Base-by-base conservation (phyloP, 2,113 vertebrate genomes). In the Archocentrus centrarchus region DNA sequence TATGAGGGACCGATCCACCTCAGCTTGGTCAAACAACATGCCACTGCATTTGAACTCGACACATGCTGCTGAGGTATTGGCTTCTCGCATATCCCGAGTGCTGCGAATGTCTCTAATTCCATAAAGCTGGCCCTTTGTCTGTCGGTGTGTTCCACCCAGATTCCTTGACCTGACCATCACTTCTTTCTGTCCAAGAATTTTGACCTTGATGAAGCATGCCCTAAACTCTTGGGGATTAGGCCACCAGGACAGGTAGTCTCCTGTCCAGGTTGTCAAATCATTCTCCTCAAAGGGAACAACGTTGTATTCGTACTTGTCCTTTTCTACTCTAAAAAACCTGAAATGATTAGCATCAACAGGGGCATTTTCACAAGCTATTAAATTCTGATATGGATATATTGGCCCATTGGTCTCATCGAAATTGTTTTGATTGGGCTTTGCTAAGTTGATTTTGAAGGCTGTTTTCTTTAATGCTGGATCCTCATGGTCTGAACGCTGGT, bases 201-300 rank as follows among this genome's bases (percentile, higher is more conserved):
- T 97, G 62, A 99, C 96, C 86, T 99, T 99, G 88, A 99, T 97
- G 87, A 94, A 99, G 80, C 98, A 99, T 50, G 98, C 98, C 22
- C 98, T 95, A 91, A 99, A 99, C 87, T 99, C 98, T 89, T 99
- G 98, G 0, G 98, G 98, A 86, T 99, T 99, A 50, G 98, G 98
- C 98, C 98, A 99, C 98, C 98, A 99, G 2, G 98, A 96, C 8
- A 99, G 94, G 87, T 98, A 97, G 77, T 99, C 97, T 0, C 97
- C 96, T 0, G 96, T 98, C 98, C 98, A 99, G 18, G 98, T 97
- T 8, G 97, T 96, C 22, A 99, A 91, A 58, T 96, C 97, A 2
- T 95, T 97, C 89, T 99, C 98, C 58, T 96, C 95, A 93, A 99
- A 99, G 0, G 98, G 98, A 53, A 99, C 97, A 64, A 99, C 97